These are phyloP conservation scores for Turnix velox DNA, from an alignment of 2,113 vertebrate species.

Conservation along the genomic window DNA sequence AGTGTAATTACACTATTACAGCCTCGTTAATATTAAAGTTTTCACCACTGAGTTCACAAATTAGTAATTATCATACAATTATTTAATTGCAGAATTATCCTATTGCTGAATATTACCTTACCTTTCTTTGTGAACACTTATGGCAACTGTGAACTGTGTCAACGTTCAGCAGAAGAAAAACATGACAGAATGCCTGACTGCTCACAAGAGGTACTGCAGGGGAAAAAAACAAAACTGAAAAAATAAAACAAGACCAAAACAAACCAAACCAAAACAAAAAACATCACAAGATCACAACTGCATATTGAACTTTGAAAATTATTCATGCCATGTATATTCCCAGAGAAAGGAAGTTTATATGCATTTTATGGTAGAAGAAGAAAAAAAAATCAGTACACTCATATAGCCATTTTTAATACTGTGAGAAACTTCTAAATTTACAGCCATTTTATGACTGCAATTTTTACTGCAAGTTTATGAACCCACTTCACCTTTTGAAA, in stretches of 20 bases:
- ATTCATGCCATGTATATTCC: neutral
- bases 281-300: too few species aligned
- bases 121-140: neutral
- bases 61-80: neutral
- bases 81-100: neutral
- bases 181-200: neutral
- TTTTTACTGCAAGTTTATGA: neutral
- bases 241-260: neutral
- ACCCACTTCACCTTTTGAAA: neutral
- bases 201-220: neutral
- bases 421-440: neutral
- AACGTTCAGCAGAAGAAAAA: neutral
- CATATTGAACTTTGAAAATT: neutral
- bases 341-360: neutral
- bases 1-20: neutral
- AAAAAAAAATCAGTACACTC: neutral
- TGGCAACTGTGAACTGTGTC: neutral
- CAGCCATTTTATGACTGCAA: neutral
- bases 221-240: neutral
- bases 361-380: neutral
- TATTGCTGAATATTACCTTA: neutral
- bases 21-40: neutral
- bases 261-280: neutral
- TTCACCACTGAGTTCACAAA: neutral
- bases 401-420: neutral